Evolutionary conservation across 2,113 vertebrate species (phyloP), one percentile per base, ranked within the genome.

Genomic region (Girardinichthys multiradiatus): DNA sequence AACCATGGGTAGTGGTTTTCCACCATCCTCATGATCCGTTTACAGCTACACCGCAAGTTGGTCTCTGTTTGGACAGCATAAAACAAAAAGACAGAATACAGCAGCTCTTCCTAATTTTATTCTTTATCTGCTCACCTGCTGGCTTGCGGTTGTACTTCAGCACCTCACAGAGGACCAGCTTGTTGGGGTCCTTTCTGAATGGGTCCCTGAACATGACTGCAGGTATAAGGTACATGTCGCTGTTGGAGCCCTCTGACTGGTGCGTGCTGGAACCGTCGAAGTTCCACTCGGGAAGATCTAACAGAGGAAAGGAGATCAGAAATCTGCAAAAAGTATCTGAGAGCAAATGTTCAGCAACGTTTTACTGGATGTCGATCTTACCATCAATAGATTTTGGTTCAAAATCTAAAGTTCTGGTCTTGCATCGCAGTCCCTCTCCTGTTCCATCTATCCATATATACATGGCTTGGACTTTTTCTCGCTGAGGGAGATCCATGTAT

Each of bases 361-460:
- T 28, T 21, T 12, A 11, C 9, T 5, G 1, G 19, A n/a, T 24
- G 4, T n/a, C 4, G 37, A 9, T 42, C 54, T 70, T 91, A 98
- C 98, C 98, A 93, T 98, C 95, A 0, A 99, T 58, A 75, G 92
- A 93, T 89, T 99, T 99, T 70, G 98, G 97, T 70, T 98, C 97
- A 0, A 35, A 91, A 88, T 99, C 96, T 85, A 99, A 91, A 0
- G 98, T 99, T 61, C 94, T 95, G 35, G 96, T 98, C 90, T 99
- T 99, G 85, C 97, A 98, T 11, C 97, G 95, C 15, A 99, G 95
- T 2, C 96, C 95, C 85, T 99, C 97, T 37, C 97, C 97, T 0
- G 97, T 98, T 24, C 97, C 97, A 7, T 99, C 98, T 0, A 98
- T 96, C 97, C 98, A 99, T 85, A 99, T 95, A 68, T 99, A 99